A percentile compares a stretch with the other conserved stretches of the same genome.
These are phyloP conservation scores for Sebastes steindachneri DNA, from an alignment of 2,797 vertebrate genomes.

Conservation along the genomic window DNA sequence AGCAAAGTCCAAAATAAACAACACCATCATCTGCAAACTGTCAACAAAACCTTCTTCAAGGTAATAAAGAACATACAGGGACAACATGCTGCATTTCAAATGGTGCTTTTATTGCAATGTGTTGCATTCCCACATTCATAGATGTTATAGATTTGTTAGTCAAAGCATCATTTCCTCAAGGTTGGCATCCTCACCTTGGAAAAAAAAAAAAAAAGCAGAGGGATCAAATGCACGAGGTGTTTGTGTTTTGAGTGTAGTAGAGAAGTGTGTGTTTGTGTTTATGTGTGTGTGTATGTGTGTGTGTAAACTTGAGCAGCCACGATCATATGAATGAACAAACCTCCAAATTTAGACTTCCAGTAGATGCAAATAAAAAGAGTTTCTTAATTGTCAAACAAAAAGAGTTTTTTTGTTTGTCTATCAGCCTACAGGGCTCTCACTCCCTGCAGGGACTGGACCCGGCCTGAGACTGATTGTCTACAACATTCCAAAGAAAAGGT, in stretches of 20 bases:
- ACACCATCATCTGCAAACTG: not conserved
- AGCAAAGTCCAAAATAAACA: not conserved
- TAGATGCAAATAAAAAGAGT: slow-evolving; percentile 76
- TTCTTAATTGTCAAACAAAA: slow-evolving; percentile 65
- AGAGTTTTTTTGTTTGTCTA: slow-evolving; percentile 69
- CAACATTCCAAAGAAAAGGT: slow-evolving; percentile 82
- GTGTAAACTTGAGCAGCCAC: slow-evolving; percentile 86
- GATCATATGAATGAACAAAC: slow-evolving; percentile 76
- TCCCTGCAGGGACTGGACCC: slow-evolving; percentile 79
- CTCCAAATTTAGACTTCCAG: slow-evolving; percentile 83
- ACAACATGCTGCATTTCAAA: slow-evolving; percentile 77
- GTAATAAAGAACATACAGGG: not conserved
- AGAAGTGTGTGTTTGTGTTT: slow-evolving; percentile 72
- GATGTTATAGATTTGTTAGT: slow-evolving; percentile 89
- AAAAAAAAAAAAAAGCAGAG: slow-evolving; percentile 75
- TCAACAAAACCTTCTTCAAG: not conserved
- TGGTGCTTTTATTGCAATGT: slow-evolving; percentile 91
- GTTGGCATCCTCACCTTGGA: slow-evolving; percentile 84
- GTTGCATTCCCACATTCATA: slow-evolving; percentile 90
- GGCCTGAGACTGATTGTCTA: slow-evolving; percentile 87
- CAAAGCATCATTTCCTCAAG: slow-evolving; percentile 87
- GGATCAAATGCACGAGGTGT: slow-evolving; percentile 84
- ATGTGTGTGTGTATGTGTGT: slow-evolving; percentile 59
- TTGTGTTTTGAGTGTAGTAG: slow-evolving; percentile 78
- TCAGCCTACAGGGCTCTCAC: slow-evolving; percentile 76